Percentiles rank a stretch among this genome's conserved stretches.
phyloP scores from a whole-genome alignment of 2,888 invertebrate genomes.

The Eurytoma adleriae region DNA sequence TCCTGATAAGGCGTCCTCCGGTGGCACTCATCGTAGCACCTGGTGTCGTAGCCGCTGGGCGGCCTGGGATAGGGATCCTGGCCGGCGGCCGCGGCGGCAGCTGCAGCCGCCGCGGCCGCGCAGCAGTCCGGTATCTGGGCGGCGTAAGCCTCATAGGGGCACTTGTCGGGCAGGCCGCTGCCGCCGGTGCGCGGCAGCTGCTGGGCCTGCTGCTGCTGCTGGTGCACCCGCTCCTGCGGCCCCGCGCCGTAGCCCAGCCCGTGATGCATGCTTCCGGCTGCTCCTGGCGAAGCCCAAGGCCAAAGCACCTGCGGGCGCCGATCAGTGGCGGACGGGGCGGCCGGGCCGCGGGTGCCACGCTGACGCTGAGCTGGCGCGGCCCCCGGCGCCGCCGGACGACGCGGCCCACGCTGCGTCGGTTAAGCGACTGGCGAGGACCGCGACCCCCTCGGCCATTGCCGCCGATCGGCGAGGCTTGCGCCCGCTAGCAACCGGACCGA shows the following conservation, averaged over 20 bases:
- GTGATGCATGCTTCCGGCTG: constrained; percentile 67
- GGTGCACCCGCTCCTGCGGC: constrained; percentile 69
- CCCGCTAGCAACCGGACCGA: neutral
- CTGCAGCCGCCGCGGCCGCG: constrained; percentile 72
- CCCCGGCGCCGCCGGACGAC: too few relatives aligned
- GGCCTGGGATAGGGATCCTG: constrained; percentile 75
- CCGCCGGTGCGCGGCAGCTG: constrained; percentile 65
- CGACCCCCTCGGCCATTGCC: neutral
- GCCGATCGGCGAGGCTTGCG: neutral
- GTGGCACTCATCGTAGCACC: constrained; percentile 73
- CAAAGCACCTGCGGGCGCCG: too few relatives aligned
- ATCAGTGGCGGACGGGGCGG: too few relatives aligned
- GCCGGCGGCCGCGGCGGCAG: constrained; percentile 70
- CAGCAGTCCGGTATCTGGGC: constrained; percentile 74
- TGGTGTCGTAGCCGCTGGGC: constrained; percentile 74
- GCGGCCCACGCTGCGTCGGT: neutral
- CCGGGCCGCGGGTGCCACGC: too few relatives aligned
- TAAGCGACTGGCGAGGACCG: neutral
- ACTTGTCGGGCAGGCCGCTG: constrained; percentile 67
- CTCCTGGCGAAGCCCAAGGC: constrained; percentile 42
- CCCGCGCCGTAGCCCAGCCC: constrained; percentile 70
- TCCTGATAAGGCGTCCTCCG: constrained; percentile 72
- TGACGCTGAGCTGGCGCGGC: too few relatives aligned
- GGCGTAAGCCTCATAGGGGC: constrained; percentile 74
- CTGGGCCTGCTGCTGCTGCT: constrained; percentile 56